A percentile compares a stretch with the other conserved stretches of the same genome.
These are phyloP conservation scores for Adoxophyes honmai DNA, from an alignment of 1,140 invertebrate species.

Conservation along the genomic window DNA sequence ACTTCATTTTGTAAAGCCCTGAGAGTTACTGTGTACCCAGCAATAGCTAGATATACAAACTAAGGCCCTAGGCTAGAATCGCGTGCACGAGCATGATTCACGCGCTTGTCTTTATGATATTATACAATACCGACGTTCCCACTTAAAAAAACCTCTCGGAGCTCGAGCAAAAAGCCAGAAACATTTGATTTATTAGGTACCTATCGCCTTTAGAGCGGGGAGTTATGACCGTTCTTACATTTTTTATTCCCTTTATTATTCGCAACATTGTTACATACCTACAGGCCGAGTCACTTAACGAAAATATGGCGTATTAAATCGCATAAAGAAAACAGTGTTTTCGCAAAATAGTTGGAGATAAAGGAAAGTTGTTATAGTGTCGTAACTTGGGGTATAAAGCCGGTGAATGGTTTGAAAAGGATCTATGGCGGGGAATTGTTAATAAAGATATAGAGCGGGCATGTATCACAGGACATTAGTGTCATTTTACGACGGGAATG, in stretches of 20 bases:
- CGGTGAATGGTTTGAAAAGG: conserved; percentile 66
- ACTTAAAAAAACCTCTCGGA: conserved; percentile 40
- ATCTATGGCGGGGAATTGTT: conserved; percentile 71
- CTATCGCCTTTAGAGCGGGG: conserved; percentile 46
- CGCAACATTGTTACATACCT: conserved; percentile 61
- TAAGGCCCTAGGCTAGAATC: too few species aligned
- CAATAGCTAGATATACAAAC: too few species aligned
- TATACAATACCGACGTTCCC: conserved; percentile 50
- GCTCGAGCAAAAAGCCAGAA: conserved; percentile 49
- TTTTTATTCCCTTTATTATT: conserved; percentile 64
- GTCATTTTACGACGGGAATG: conserved; percentile 59
- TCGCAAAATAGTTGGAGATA: conserved; percentile 69
- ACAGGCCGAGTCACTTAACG: conserved; percentile 59
- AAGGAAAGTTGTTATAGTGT: conserved; percentile 68
- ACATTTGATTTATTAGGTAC: conserved; percentile 59
- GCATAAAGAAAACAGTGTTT: conserved; percentile 74
- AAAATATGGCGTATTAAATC: conserved; percentile 71
- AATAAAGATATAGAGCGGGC: conserved; percentile 71
- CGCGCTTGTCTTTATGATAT: conserved; percentile 54
- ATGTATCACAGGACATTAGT: conserved; percentile 71
- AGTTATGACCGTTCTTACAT: conserved; percentile 63
- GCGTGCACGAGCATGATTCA: conserved; percentile 10
- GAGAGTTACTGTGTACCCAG: too few species aligned
- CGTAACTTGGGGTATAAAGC: conserved; percentile 71
- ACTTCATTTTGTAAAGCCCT: too few species aligned